These are phyloP conservation scores for Zelostemma sp. DNA, from an alignment of 1,140 invertebrate genomes.

Conservation along the genomic window DNA sequence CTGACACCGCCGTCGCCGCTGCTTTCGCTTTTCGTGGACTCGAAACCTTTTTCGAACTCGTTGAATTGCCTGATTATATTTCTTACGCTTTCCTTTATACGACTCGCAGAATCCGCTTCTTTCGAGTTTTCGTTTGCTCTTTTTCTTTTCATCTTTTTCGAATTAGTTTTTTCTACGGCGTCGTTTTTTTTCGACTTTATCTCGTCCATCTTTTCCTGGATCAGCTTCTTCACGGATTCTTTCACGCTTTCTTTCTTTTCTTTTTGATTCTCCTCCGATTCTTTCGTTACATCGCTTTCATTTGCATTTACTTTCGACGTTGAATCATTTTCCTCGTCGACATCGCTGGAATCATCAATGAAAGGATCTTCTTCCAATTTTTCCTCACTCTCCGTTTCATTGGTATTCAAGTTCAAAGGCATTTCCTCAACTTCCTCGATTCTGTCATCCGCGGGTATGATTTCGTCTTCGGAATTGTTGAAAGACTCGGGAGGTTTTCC, in stretches of 20 bases:
- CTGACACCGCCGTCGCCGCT: conserved; percentile 1
- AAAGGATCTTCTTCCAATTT: conserved; percentile 16
- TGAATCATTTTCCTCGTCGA: conserved; percentile 9
- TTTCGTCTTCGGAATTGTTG: conserved; percentile 9
- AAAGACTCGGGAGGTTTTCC: conserved; percentile 27
- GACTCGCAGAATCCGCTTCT: conserved; percentile 28
- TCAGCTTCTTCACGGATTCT: conserved; percentile 61
- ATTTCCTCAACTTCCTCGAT: background rate
- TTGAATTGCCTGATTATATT: conserved; percentile 67
- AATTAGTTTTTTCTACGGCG: conserved; percentile 18
- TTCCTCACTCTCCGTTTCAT: conserved; percentile 33
- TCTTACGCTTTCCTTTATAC: conserved; percentile 62
- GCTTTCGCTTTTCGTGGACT: conserved; percentile 48
- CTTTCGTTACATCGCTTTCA: conserved; percentile 15
- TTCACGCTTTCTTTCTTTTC: conserved; percentile 54
- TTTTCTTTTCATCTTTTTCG: conserved; percentile 40
- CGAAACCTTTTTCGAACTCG: conserved; percentile 64
- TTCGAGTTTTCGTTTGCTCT: conserved; percentile 6
- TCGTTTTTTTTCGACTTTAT: conserved; percentile 48
- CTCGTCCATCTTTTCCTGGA: conserved; percentile 61
- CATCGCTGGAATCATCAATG: conserved; percentile 3
- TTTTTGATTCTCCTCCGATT: conserved; percentile 12
- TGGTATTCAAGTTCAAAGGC: background rate
- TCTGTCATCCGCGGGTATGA: background rate
- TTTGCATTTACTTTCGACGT: conserved; percentile 11